These are phyloP conservation scores for Ophthalmolycus amberensis DNA, from an alignment of 2,113 vertebrate genomes.

Conservation along the genomic window DNA sequence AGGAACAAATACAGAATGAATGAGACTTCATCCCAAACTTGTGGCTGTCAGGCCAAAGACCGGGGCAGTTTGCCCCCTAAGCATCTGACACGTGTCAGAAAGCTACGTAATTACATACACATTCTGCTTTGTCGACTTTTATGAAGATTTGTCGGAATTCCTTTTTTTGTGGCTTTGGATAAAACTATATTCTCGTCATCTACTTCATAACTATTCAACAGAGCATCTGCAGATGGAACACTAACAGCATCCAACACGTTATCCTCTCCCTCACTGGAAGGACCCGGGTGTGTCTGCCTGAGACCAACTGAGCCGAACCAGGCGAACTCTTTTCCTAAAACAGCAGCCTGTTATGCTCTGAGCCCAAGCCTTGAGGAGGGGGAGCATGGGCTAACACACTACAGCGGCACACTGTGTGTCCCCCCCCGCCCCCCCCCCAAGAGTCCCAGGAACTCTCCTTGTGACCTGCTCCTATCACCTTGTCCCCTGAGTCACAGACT, in stretches of 20 bases:
- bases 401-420: slow-evolving; percentile 31
- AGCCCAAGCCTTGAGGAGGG: slow-evolving; percentile 35
- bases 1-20: slow-evolving; percentile 14
- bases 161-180: neutral
- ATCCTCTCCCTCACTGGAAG: slow-evolving; percentile 28
- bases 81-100: neutral
- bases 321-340: slow-evolving; percentile 52
- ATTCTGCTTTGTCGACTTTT: neutral
- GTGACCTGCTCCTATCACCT: slow-evolving; percentile 64
- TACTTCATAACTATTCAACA: neutral
- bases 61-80: neutral
- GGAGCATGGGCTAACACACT: slow-evolving; percentile 25
- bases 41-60: neutral
- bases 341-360: slow-evolving; percentile 56
- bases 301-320: slow-evolving; percentile 50
- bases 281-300: slow-evolving; percentile 40
- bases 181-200: neutral
- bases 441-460: slow-evolving; percentile 42
- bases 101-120: neutral
- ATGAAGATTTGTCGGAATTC: neutral
- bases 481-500: slow-evolving; percentile 50
- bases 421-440: neutral
- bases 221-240: neutral
- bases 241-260: slow-evolving; percentile 13
- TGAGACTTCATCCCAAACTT: neutral